phyloP scores from a whole-genome alignment of 1,140 invertebrate species.

The Zaprionus tsacasi region DNA sequence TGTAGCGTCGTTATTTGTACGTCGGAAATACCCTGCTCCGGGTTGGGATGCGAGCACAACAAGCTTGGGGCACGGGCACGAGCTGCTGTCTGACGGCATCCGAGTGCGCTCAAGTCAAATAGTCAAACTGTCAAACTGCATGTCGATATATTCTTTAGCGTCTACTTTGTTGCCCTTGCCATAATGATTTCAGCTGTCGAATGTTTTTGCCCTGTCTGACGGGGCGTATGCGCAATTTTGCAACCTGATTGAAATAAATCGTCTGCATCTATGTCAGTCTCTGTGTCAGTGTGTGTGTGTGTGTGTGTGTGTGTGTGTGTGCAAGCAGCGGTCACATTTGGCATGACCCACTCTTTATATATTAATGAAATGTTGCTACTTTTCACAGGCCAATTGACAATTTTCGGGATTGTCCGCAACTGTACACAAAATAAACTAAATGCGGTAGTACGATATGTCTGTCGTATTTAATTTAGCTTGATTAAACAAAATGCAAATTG shows the following conservation, averaged over 20 bases:
- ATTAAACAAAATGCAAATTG: conserved; percentile 1
- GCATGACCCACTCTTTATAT: conserved; percentile 64
- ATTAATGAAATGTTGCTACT: conserved; percentile 59
- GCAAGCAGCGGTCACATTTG: conserved; percentile 46
- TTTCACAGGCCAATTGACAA: conserved; percentile 58
- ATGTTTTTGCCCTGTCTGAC: conserved; percentile 45
- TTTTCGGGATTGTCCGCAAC: conserved; percentile 23
- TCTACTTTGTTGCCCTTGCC: conserved; percentile 39
- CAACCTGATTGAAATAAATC: conserved; percentile 67
- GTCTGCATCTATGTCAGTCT: no score
- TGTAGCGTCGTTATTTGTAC: conserved; percentile 1
- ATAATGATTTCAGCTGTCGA: conserved; percentile 76
- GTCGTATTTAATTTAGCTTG: not conserved
- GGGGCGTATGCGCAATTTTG: conserved; percentile 67
- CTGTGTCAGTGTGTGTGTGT: no score
- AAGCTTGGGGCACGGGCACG: conserved; percentile 3
- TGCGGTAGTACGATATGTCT: not conserved
- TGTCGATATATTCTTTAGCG: conserved; percentile 69
- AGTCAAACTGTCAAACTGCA: conserved; percentile 76
- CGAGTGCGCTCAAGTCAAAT: conserved; percentile 74
- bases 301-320: not conserved
- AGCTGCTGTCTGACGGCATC: conserved; percentile 46
- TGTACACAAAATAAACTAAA: not conserved
- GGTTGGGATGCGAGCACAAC: not conserved
- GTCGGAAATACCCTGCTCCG: not conserved